Evolutionary conservation across 2,797 vertebrate species (phyloP), one percentile per base, ranked within the genome.

Genomic region (Lepus oiostolus): DNA sequence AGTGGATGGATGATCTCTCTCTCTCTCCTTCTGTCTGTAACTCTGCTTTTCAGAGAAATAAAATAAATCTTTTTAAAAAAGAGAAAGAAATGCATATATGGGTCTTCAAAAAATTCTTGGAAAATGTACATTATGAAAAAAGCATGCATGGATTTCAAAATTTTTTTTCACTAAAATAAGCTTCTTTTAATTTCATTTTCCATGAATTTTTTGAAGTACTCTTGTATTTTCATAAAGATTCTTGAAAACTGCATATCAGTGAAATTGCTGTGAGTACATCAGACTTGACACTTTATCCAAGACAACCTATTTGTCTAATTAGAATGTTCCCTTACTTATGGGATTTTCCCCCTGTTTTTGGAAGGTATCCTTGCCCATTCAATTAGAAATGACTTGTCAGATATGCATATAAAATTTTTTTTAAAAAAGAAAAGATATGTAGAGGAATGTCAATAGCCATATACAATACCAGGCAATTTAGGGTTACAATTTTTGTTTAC

Each of bases 331-430:
- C 84, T 93, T 77, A 71, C 81, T 94, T 85, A n/a, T 7, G 62
- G 32, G 24, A 24, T 65, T 93, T 88, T 94, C 32, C 19, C 19
- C 19, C 54, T 58, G 72, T 60, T 91, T 85, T 96, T 50, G 89
- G 90, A 96, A 89, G 83, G 92, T 58, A 96, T 94, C 83, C 84
- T 0, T 89, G 79, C 65, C 79, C 47, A 63, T 76, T 96, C 81
- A 95, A 88, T 95, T 88, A 96, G 92, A 94, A 47, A 93, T 92
- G 87, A 89, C 88, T 97, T 97, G 88, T 83, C 88, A 85, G 96
- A 96, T 84, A 95, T 12, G 75, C 17, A 58, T 16, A 58, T 58
- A 21, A 58, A 58, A 14, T 16, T 58, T 58, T 16, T 16, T 58
- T 58, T 16, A 16, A 58, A 58, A 58, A 58, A 58, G 14, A 58